phyloP scores from a whole-genome alignment of 2,888 invertebrate species.

The Aricia artaxerxes region DNA sequence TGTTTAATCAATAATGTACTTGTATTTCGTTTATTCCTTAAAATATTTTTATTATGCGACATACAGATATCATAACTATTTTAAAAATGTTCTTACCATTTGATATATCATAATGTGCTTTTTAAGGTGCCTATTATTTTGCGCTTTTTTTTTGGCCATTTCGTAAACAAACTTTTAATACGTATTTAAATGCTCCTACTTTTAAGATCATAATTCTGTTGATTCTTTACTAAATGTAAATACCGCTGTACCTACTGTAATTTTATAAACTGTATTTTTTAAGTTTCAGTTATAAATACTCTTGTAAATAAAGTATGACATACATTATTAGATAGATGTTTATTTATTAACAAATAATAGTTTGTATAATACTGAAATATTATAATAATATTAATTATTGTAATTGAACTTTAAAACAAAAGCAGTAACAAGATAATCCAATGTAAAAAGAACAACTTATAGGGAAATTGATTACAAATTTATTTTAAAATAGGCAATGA shows the following conservation, averaged over 20 bases:
- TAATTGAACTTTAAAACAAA: neutral
- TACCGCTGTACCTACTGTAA: neutral
- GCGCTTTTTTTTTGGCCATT: too few relatives aligned
- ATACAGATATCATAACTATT: too few relatives aligned
- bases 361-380: conserved; percentile 7
- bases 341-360: conserved; percentile 23
- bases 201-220: neutral
- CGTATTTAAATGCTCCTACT: neutral
- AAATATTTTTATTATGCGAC: too few relatives aligned
- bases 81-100: too few relatives aligned
- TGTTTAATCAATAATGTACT: too few relatives aligned
- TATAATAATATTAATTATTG: neutral
- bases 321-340: conserved; percentile 3
- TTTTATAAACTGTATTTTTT: conserved; percentile 16
- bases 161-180: neutral
- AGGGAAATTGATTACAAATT: conserved; percentile 10
- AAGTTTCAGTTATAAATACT: conserved; percentile 18
- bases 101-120: too few relatives aligned
- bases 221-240: conserved; percentile 11
- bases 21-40: too few relatives aligned
- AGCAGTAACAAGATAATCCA: neutral
- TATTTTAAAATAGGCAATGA: conserved; percentile 69
- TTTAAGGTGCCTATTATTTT: too few relatives aligned
- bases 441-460: conserved; percentile 8
- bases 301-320: conserved; percentile 23